Evolutionary conservation across 1,140 invertebrate genomes (phyloP), one percentile per base, ranked within the genome.

Genomic region (Polypedilum pembai): DNA sequence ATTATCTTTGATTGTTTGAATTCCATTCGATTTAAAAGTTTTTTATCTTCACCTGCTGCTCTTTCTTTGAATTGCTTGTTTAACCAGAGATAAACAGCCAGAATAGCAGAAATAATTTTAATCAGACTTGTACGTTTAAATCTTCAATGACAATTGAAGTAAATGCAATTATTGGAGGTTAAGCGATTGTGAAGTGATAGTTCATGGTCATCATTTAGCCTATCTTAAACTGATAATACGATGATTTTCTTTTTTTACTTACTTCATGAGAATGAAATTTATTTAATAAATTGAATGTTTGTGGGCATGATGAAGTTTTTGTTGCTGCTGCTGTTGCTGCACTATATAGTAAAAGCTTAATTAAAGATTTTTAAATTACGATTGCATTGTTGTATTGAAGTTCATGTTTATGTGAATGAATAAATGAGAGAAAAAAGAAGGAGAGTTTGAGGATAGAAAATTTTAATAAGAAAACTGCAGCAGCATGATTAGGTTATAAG

Each of bases 311-410:
- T 5, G 24, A 33, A 5, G 24, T 1, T 33, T 33, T 33, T 33
- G 24, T 33, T 33, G 24, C 5, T 33, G 5, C 5, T 33, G 10
- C 45, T 56, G 8, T 15, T 56, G 10, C 12, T n/a, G 45, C 12
- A n/a, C 45, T 56, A 56, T 15, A 56, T 56, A 56, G 45, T 56
- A 12, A 56, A 56, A 56, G 45, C 45, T 56, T 56, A 56, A 56
- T 56, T 56, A 56, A 56, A 56, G 45, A 56, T 56, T 56, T 56
- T n/a, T n/a, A 45, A 56, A 56, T 56, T 56, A 56, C 45, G 45
- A 56, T 56, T 56, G 45, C 45, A 56, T 56, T 56, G 45, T 56
- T 56, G 45, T 12, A 56, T 15, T 56, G 45, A 56, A 15, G 15
- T n/a, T 56, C n/a, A 56, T 56, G 45, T 56, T 56, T 56, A 56